These are phyloP conservation scores for Marcusenius ussheri DNA, from an alignment of 2,113 vertebrate species.

Conservation along the genomic window DNA sequence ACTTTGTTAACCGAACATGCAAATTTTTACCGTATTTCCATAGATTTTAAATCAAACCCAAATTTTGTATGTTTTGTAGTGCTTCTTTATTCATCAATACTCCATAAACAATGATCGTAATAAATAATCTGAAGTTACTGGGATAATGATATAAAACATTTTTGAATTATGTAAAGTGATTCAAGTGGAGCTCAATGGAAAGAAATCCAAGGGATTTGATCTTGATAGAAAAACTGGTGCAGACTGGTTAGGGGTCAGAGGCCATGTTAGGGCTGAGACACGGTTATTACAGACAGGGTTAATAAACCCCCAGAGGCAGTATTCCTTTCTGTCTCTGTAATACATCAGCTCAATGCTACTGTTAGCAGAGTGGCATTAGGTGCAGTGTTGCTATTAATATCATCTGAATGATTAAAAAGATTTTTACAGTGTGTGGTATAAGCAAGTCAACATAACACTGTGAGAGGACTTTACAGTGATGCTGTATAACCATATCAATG, in stretches of 20 bases:
- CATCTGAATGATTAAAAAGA: not conserved
- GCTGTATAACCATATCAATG: too few relatives aligned
- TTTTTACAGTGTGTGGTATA: not conserved
- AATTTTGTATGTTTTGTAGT: not conserved
- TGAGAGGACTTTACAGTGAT: not conserved
- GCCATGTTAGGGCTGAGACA: not conserved
- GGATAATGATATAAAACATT: not conserved
- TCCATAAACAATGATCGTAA: not conserved
- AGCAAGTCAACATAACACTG: not conserved
- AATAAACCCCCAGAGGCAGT: not conserved
- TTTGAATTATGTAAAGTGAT: not conserved
- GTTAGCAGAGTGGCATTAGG: not conserved
- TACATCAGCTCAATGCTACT: not conserved
- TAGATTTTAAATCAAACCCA: not conserved
- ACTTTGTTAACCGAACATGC: not conserved
- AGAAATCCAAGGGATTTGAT: not conserved
- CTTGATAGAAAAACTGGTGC: not conserved
- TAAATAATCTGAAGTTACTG: not conserved
- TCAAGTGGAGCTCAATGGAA: not conserved
- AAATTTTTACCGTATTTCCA: not conserved
- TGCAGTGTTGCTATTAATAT: not conserved
- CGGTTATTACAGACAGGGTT: too few relatives aligned
- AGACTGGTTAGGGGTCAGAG: not conserved
- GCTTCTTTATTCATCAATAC: not conserved
- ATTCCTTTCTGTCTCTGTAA: not conserved